Evolutionary conservation across 2,113 vertebrate genomes (phyloP), one percentile per base, ranked within the genome.

Genomic region (Petroica traversi): DNA sequence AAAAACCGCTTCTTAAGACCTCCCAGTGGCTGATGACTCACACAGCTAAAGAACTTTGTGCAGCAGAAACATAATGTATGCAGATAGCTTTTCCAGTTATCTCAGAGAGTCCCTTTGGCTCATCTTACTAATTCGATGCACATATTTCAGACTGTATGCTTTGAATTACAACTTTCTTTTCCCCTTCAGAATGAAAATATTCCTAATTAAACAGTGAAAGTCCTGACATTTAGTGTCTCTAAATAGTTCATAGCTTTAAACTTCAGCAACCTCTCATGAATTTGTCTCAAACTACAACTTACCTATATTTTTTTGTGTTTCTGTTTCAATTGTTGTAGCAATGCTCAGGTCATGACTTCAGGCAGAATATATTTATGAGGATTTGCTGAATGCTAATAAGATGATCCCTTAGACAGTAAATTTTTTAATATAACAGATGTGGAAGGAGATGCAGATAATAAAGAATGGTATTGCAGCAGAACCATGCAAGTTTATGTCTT

Each of bases 1-100:
- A 72, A 67, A 71, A 55, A 0, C 66, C 63, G 26, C 41, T 63
- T 95, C 62, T 72, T 61, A 49, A 79, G 74, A 89, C 74, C 58
- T 90, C 72, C 78, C 72, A 77, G 72, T 85, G 67, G 46, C 52
- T 88, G 71, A 67, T 94, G 89, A 97, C 51, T 96, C 92, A 96
- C 33, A 64, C 33, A 82, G 33, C 69, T 41, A 31, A 81, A 82
- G 51, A 90, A 85, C 38, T 92, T 72, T n/a, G 18, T 80, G 94
- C 59, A 80, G 82, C 59, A 83, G 58, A 67, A 93, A 45, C 46
- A 51, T 83, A 93, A 89, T 82, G 63, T 63, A 83, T 93, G 85
- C 74, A 83, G 68, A 92, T 63, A 92, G 72, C 31, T 71, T 93
- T 95, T 85, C 29, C 66, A n/a, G 63, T 77, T 77, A 88, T 92